Evolutionary conservation across 2,113 vertebrate genomes (phyloP), one percentile per base, ranked within the genome.

Genomic region (Andinoacara biseriatus): DNA sequence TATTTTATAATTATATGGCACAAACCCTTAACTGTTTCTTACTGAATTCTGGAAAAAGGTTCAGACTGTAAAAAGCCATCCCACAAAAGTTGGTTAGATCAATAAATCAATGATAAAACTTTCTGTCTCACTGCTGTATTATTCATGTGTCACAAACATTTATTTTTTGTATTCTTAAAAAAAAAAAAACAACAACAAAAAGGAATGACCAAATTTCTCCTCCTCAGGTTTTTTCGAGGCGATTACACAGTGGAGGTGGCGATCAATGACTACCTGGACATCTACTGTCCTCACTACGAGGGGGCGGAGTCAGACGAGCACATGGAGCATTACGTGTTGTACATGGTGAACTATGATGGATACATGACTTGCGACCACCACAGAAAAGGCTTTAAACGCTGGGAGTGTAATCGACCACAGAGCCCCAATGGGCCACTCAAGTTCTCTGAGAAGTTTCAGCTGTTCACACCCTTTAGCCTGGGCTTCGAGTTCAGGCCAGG

Each of bases 381-480:
- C 75, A 94, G 97, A 87, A 95, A 95, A 11, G 97, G 98, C 93
- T 98, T 99, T 96, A 98, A 98, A 82, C 97, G 98, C 90, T 99
- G 98, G 98, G 97, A 99, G 89, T 99, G 98, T 86, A 98, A 99
- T 94, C 94, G 97, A 13, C 98, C 98, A 0, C 96, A 94, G 24
- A 96, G 97, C 11, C 95, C 97, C 58, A 96, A 92, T 26, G 97
- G 97, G 1, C 97, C 97, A 5, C 96, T 99, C 92, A 97, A 97
- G 92, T 99, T 99, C 93, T 99, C 98, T 0, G 98, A 99, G 94
- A 99, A 99, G 94, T 99, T 99, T 93, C 98, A 99, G 91, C 97
- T 99, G 87, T 98, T 99, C 96, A 99, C 98, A 1, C 98, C 98
- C 11, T 99, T 99, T 95, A 99, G 97, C 5, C 94, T 99, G 86